These are phyloP conservation scores for Caradrina kadenii DNA, from an alignment of 2,888 invertebrate genomes.

Conservation along the genomic window DNA sequence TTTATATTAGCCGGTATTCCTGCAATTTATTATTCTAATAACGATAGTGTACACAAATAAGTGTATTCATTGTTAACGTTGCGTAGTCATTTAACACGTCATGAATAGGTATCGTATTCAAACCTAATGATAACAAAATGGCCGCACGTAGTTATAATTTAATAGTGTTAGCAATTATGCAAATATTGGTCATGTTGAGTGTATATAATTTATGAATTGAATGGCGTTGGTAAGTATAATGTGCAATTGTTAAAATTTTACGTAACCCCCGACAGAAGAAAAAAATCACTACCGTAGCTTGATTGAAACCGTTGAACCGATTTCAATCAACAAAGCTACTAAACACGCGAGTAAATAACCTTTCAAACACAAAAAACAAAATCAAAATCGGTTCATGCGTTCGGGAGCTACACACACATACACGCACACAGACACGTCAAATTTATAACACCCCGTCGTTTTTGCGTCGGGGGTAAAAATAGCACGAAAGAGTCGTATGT, in stretches of 20 bases:
- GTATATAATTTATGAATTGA: constrained; percentile 5
- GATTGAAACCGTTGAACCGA: too few relatives aligned
- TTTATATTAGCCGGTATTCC: neutral
- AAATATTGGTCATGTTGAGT: constrained; percentile 16
- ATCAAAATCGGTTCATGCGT: too few relatives aligned
- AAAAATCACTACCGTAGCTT: too few relatives aligned
- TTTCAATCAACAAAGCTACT: too few relatives aligned
- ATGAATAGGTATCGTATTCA: constrained; percentile 22
- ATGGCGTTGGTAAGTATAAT: neutral
- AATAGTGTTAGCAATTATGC: constrained; percentile 2
- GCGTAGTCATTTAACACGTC: constrained; percentile 13
- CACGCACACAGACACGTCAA: too few relatives aligned
- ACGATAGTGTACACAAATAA: constrained; percentile 5
- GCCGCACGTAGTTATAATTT: neutral
- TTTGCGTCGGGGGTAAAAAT: too few relatives aligned
- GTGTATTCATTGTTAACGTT: constrained; percentile 9
- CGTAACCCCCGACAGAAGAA: too few relatives aligned
- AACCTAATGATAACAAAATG: constrained; percentile 7
- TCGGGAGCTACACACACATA: too few relatives aligned
- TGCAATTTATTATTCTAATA: neutral
- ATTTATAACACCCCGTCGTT: too few relatives aligned
- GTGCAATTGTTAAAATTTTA: neutral
- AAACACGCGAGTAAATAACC: too few relatives aligned
- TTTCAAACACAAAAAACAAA: too few relatives aligned
- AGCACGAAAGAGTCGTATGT: too few relatives aligned